Conservation (phyloP, 2,888 invertebrate genomes). For the Odontocolon sp. region DNA sequence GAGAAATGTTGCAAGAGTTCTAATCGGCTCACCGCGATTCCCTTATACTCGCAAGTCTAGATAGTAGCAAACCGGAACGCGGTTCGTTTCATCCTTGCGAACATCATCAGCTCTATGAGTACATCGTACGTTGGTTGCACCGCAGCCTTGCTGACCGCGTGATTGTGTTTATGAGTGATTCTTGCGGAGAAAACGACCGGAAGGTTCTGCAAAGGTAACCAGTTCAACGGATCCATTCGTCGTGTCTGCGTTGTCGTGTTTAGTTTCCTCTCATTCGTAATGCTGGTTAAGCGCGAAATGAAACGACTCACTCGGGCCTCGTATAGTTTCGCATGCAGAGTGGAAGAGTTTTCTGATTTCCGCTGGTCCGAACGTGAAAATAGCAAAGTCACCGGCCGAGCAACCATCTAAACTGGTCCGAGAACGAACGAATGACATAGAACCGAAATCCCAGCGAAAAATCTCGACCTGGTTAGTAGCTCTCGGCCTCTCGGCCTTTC, state of each 20-base stretch:
- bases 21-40: too few species aligned
- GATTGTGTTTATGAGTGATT: neutral
- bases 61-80: too few species aligned
- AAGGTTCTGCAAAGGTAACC: neutral
- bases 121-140: too few species aligned
- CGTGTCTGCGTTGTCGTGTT: neutral
- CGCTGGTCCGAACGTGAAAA: neutral
- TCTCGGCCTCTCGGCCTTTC: neutral
- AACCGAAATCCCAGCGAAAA: constrained; percentile 18
- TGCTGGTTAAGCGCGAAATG: neutral
- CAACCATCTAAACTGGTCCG: too few species aligned
- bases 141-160: neutral
- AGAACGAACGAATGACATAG: constrained; percentile 10
- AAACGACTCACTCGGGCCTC: constrained; percentile 1
- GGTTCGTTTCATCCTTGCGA: neutral
- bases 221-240: neutral
- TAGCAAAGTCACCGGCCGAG: neutral
- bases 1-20: too few species aligned
- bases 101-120: neutral
- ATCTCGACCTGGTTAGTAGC: constrained; percentile 27
- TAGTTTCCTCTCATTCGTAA: neutral
- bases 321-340: neutral
- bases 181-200: neutral
- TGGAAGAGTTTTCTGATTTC: neutral
- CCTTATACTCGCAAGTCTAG: too few species aligned